phyloP scores from a whole-genome alignment of 2,113 vertebrate genomes.

The Poeciliopsis prolifica region DNA sequence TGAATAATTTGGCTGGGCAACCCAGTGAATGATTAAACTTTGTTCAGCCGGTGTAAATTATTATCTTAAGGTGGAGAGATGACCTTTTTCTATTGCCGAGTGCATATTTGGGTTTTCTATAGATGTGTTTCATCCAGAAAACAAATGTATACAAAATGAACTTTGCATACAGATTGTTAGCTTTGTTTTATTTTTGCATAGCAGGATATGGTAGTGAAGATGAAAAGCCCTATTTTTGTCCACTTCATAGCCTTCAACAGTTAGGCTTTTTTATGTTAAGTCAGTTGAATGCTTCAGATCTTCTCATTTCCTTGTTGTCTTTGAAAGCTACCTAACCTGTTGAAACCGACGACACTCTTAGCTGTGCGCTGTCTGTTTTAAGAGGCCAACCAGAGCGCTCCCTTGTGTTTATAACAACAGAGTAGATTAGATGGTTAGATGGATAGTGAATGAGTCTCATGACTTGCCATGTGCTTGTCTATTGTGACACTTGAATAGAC shows the following conservation, averaged over 20 bases:
- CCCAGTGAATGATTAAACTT: slow-evolving; percentile 65
- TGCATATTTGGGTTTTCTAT: background rate
- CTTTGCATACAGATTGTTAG: slow-evolving; percentile 6
- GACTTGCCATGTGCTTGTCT: slow-evolving; percentile 64
- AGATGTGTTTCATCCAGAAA: slow-evolving; percentile 21
- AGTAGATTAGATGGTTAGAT: slow-evolving; percentile 66
- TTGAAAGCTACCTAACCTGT: background rate
- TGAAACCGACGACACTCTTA: slow-evolving; percentile 11
- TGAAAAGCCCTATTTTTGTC: slow-evolving; percentile 34
- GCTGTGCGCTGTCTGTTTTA: slow-evolving; percentile 26
- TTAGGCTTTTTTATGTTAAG: background rate
- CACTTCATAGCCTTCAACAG: slow-evolving; percentile 12
- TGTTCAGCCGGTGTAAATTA: slow-evolving; percentile 48
- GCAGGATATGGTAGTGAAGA: background rate
- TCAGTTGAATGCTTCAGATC: background rate
- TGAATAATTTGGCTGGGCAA: slow-evolving; percentile 18
- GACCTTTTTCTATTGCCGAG: slow-evolving; percentile 1
- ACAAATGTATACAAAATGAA: background rate
- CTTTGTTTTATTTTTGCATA: slow-evolving; percentile 30
- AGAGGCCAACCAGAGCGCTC: slow-evolving; percentile 19
- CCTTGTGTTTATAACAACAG: slow-evolving; percentile 58
- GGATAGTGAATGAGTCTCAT: slow-evolving; percentile 61
- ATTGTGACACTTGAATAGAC: slow-evolving; percentile 71
- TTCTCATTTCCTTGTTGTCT: background rate
- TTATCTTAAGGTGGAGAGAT: slow-evolving; percentile 35